Conservation (phyloP, 1,140 invertebrate species). For the Ctenoplectra terminalis region DNA sequence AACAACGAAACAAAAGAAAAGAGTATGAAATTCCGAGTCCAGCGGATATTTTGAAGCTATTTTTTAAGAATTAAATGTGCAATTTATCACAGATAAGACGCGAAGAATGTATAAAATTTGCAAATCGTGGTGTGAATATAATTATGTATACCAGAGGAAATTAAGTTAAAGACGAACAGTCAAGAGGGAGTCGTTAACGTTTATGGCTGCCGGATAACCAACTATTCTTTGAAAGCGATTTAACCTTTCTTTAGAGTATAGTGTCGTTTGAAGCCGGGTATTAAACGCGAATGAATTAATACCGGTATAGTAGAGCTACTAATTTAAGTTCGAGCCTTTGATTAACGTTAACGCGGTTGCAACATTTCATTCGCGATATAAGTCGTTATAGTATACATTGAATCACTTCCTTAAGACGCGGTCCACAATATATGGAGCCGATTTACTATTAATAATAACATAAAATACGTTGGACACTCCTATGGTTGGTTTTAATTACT, state of each 20-base stretch:
- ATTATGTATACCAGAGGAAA: not conserved
- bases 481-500: not conserved
- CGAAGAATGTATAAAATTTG: not conserved
- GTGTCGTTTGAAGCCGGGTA: not conserved
- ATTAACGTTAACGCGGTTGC: not conserved
- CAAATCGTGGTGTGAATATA: not conserved
- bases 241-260: not conserved
- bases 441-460: not conserved
- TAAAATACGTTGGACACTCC: too few species aligned
- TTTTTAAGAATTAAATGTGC: too few species aligned
- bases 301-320: not conserved
- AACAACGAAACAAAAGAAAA: too few species aligned
- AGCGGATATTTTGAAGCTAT: too few species aligned
- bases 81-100: not conserved
- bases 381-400: not conserved
- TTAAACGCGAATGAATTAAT: conserved; percentile 5
- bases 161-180: not conserved
- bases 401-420: not conserved
- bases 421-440: not conserved
- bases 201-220: not conserved
- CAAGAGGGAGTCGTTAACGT: conserved; percentile 18
- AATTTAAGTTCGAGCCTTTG: not conserved
- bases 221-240: not conserved
- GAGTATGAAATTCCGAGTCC: too few species aligned
- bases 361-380: not conserved